Evolutionary conservation across 2,113 vertebrate genomes (phyloP), one percentile per base, ranked within the genome.

Genomic region (Rattus rattus): DNA sequence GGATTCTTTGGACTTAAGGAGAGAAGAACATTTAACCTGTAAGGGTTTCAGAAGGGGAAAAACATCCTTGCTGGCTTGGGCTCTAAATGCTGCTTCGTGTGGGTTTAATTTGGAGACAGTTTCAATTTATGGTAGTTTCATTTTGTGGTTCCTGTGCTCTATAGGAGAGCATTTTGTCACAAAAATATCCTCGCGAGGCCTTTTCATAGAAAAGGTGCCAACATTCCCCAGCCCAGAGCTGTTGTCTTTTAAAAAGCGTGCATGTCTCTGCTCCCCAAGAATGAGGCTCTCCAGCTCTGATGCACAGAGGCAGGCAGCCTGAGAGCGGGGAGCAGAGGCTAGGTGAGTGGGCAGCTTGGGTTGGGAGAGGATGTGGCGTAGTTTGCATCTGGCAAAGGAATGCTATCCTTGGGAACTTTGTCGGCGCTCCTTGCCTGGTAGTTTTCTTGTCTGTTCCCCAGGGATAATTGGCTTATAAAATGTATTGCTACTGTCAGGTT

Each of bases 331-430:
- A 65, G 59, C 43, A 67, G 83, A 75, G 91, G 70, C 54, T 95
- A 83, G 91, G 92, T 49, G 92, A 90, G 70, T n/a, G 76, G 92
- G 94, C 89, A 96, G 96, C 94, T 76, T 43, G 76, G 56, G 76
- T 85, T 93, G 61, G 95, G 85, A 92, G 94, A 97, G 89, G 77
- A 73, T 95, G 92, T 97, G 96, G 96, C 95, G 95, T 39, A 96
- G 96, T 97, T 96, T 91, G 95, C 92, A 52, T 91, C 72, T n/a
- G 86, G 87, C 96, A 96, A 67, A 73, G 92, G 73, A 94, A 80
- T 67, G 88, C 92, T 89, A 8, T 81, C 72, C 67, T 75, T 83
- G 73, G 91, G 91, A 96, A 97, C 95, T 97, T 97, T 70, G 87
- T 95, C 69, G 59, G 54, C 49, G 79, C 88, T 94, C 84, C 88